phyloP scores from a whole-genome alignment of 2,888 invertebrate genomes.

The Apamea sordens region DNA sequence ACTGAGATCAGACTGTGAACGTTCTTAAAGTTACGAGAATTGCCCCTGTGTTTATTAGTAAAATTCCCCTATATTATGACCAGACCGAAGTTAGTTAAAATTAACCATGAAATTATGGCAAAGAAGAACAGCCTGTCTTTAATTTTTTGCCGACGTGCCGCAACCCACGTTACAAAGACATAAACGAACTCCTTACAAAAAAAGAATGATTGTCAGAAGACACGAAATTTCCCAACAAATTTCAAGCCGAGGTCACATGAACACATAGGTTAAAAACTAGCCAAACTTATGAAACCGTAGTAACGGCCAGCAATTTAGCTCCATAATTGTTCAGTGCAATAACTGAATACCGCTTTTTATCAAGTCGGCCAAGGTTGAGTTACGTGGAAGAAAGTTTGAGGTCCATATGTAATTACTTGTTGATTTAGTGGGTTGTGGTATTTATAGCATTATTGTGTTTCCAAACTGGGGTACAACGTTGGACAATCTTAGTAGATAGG shows the following conservation, averaged over 20 bases:
- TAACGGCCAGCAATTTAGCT: constrained; percentile 39
- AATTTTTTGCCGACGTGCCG: constrained; percentile 9
- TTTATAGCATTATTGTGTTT: constrained; percentile 22
- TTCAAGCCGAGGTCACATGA: constrained; percentile 39
- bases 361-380: constrained; percentile 59
- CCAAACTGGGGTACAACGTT: constrained; percentile 18
- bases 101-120: too few species aligned
- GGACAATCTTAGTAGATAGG: constrained; percentile 7
- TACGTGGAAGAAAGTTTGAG: constrained; percentile 50
- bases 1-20: too few species aligned
- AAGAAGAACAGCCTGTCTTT: neutral
- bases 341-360: constrained; percentile 43
- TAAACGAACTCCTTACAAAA: constrained; percentile 8
- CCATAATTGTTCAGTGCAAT: constrained; percentile 57
- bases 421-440: constrained; percentile 8
- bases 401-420: constrained; percentile 28
- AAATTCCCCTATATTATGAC: neutral
- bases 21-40: too few species aligned
- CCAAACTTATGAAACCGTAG: constrained; percentile 44
- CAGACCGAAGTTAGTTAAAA: too few species aligned
- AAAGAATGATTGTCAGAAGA: constrained; percentile 13
- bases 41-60: neutral
- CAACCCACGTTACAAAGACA: constrained; percentile 19
- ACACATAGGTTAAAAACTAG: constrained; percentile 45
- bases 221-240: constrained; percentile 42